Conservation (phyloP, 2,888 invertebrate species). For the Brachypalpus laphriformis region DNA sequence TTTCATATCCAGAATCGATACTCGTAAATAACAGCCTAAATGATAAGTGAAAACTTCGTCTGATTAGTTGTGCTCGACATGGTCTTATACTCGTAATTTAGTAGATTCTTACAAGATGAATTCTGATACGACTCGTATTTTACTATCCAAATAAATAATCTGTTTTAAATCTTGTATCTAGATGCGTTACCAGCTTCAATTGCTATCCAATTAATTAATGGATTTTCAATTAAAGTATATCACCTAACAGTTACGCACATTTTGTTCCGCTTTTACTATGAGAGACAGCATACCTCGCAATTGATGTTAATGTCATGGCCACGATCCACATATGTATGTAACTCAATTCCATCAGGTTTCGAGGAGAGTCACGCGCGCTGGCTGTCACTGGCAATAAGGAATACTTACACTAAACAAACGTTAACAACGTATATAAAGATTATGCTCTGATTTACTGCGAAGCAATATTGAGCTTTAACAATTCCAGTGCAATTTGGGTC, state of each 20-base stretch:
- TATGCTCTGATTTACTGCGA: neutral
- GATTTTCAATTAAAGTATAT: neutral
- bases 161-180: neutral
- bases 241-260: neutral
- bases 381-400: neutral
- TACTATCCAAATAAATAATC: neutral
- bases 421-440: neutral
- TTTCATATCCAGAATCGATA: neutral
- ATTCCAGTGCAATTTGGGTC: neutral
- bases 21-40: neutral
- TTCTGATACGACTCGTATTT: neutral
- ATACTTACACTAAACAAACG: neutral
- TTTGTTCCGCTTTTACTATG: conserved; percentile 57
- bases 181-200: no score
- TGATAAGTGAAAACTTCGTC: neutral
- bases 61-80: neutral
- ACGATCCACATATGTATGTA: conserved; percentile 6
- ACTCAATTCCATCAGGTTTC: neutral
- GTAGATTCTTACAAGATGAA: neutral
- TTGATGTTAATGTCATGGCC: conserved; percentile 9
- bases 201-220: neutral
- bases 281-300: neutral
- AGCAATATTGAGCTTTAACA: neutral
- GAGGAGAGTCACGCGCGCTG: neutral
- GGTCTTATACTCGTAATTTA: no score